Evolutionary conservation across 37 sponge, comb jelly and placozoan genomes (phyloP).

Genomic region (Theonella swinhoei): DNA sequence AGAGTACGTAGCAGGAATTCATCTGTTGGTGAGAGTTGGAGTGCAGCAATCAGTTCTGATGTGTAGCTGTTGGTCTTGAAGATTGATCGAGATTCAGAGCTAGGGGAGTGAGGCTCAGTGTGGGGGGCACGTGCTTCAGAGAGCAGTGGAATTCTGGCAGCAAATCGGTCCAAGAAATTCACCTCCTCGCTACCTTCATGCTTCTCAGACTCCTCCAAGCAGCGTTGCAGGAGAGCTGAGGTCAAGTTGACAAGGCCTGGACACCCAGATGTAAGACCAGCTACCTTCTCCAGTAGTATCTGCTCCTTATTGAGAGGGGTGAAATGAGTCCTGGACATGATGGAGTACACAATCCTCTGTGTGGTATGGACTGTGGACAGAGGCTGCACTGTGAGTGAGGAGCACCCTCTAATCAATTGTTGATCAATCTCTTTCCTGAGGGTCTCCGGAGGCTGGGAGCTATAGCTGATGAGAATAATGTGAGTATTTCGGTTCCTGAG

Average conservation of each 20-base stretch:
- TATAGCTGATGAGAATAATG: conserved; percentile 6
- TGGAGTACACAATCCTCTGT: conserved; percentile 53
- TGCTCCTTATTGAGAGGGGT: conserved; percentile 55
- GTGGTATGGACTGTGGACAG: conserved; percentile 38
- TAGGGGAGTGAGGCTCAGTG: not conserved
- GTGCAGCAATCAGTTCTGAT: not conserved
- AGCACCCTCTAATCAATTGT: conserved; percentile 23
- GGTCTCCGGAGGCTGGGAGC: conserved; percentile 2
- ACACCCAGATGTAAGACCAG: conserved; percentile 25
- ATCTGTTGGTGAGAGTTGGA: conserved; percentile 24
- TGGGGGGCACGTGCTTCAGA: not conserved
- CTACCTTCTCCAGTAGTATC: conserved; percentile 24
- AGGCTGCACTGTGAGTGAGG: conserved; percentile 1
- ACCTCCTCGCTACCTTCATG: not conserved
- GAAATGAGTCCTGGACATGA: conserved; percentile 19
- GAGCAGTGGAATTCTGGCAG: not conserved
- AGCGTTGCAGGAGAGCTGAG: conserved; percentile 16
- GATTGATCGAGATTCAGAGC: no score
- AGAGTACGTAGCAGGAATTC: conserved; percentile 25
- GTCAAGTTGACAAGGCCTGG: conserved; percentile 31
- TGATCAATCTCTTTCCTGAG: conserved; percentile 12
- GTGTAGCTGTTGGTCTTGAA: not conserved
- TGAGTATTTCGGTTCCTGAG: conserved; percentile 18
- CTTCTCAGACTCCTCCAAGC: conserved; percentile 1
- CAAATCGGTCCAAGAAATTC: conserved; percentile 10